Evolutionary conservation across 2,888 invertebrate genomes (phyloP).

Genomic region (Enchytraeus crypticus): DNA sequence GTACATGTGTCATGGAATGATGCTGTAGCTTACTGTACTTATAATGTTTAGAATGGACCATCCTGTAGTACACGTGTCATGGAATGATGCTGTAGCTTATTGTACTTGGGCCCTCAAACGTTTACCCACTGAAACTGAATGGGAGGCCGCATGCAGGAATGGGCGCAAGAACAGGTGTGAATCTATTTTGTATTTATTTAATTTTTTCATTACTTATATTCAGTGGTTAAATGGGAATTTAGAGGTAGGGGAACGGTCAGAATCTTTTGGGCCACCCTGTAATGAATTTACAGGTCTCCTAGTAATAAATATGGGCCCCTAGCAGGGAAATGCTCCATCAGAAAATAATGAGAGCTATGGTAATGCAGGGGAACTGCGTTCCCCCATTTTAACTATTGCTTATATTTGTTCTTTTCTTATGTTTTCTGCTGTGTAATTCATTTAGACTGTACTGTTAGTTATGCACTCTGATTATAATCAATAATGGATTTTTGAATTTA

Average conservation of each 20-base stretch:
- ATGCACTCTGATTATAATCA: too few relatives aligned
- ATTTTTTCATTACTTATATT: background rate
- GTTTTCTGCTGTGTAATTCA: too few relatives aligned
- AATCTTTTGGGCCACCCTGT: too few relatives aligned
- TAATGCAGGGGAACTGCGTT: too few relatives aligned
- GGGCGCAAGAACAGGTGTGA: conserved; percentile 51
- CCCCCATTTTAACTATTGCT: background rate
- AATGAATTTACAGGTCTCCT: too few relatives aligned
- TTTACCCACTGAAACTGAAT: conserved; percentile 45
- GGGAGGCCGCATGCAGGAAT: conserved; percentile 55
- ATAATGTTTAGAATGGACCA: conserved; percentile 47
- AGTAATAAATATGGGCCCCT: too few relatives aligned
- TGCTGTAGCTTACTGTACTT: conserved; percentile 26
- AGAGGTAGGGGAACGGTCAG: too few relatives aligned
- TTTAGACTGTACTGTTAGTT: too few relatives aligned
- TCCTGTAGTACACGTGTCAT: conserved; percentile 45
- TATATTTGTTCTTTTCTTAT: too few relatives aligned
- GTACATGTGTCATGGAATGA: conserved; percentile 38
- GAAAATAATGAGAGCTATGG: background rate
- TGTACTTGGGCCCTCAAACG: conserved; percentile 43
- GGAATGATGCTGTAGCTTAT: conserved; percentile 41
- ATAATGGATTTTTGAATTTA: too few relatives aligned
- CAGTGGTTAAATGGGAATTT: background rate
- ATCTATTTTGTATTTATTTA: background rate
- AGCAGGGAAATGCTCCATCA: background rate